phyloP scores from a whole-genome alignment of 1,140 invertebrate genomes.

The Cyclina sinensis region DNA sequence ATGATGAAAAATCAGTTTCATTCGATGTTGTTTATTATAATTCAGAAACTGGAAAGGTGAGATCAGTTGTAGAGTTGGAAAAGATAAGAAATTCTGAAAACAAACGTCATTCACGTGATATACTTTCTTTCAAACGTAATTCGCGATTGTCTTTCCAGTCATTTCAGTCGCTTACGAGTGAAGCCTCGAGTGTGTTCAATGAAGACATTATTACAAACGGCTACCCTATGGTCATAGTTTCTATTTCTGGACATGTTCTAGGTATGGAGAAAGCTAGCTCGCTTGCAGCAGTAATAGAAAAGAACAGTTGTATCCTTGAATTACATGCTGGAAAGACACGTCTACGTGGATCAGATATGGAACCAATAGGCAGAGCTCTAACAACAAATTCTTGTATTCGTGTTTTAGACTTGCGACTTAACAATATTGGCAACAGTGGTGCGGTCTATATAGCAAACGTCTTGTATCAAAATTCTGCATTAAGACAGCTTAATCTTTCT shows the following conservation, averaged over 20 bases:
- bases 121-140: conserved; percentile 73
- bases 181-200: conserved; percentile 63
- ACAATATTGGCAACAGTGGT: conserved; percentile 79
- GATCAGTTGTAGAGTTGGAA: conserved; percentile 82
- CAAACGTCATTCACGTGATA: conserved; percentile 75
- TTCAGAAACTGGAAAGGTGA: conserved; percentile 75
- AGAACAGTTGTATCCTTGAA: conserved; percentile 80
- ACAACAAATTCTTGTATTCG: conserved; percentile 70
- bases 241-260: conserved; percentile 80
- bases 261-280: conserved; percentile 73
- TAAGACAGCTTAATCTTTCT: conserved; percentile 82
- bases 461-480: conserved; percentile 75
- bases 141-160: conserved; percentile 77
- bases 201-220: conserved; percentile 69
- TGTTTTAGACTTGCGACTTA: conserved; percentile 83
- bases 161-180: conserved; percentile 61
- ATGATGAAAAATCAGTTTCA: conserved; percentile 81
- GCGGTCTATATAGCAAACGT: conserved; percentile 75
- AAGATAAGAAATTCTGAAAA: conserved; percentile 71
- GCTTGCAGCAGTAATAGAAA: conserved; percentile 74
- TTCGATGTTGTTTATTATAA: conserved; percentile 82
- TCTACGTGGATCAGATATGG: conserved; percentile 77
- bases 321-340: conserved; percentile 82
- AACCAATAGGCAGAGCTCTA: conserved; percentile 74
- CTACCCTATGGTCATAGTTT: conserved; percentile 80